phyloP scores from a whole-genome alignment of 2,888 invertebrate species.

The Ophioninae sp. region DNA sequence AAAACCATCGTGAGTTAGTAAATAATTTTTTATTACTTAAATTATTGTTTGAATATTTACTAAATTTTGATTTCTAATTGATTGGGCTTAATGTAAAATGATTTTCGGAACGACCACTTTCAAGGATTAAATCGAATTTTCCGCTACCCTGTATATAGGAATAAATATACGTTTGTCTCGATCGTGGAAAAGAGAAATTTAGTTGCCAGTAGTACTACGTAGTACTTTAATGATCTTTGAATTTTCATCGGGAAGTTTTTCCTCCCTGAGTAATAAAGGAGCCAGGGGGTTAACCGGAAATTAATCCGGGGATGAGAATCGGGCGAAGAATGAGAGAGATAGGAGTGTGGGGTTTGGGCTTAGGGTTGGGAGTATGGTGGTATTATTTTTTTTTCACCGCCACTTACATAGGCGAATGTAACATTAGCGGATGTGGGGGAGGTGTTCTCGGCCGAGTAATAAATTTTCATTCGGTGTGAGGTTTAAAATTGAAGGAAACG shows the following conservation, averaged over 20 bases:
- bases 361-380: not conserved
- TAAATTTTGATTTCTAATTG: too few relatives aligned
- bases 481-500: slow-evolving; percentile 31
- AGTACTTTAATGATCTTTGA: slow-evolving; percentile 63
- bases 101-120: too few relatives aligned
- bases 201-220: slow-evolving; percentile 38
- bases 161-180: slow-evolving; percentile 24
- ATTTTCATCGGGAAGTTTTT: slow-evolving; percentile 43
- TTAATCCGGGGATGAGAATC: slow-evolving; percentile 29
- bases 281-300: slow-evolving; percentile 28
- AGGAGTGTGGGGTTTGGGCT: not conserved
- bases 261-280: slow-evolving; percentile 38
- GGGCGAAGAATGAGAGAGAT: slow-evolving; percentile 14
- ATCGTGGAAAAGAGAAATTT: slow-evolving; percentile 51
- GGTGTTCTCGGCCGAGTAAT: slow-evolving; percentile 1
- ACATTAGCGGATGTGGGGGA: not conserved
- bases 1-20: too few relatives aligned
- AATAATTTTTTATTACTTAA: too few relatives aligned
- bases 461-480: slow-evolving; percentile 34
- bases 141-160: not conserved
- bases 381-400: not conserved
- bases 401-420: not conserved
- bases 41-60: too few relatives aligned
- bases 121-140: too few relatives aligned
- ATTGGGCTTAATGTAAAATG: too few relatives aligned